Base-by-base conservation (phyloP, 2,797 vertebrate genomes). In the Tokudaia muenninki region DNA sequence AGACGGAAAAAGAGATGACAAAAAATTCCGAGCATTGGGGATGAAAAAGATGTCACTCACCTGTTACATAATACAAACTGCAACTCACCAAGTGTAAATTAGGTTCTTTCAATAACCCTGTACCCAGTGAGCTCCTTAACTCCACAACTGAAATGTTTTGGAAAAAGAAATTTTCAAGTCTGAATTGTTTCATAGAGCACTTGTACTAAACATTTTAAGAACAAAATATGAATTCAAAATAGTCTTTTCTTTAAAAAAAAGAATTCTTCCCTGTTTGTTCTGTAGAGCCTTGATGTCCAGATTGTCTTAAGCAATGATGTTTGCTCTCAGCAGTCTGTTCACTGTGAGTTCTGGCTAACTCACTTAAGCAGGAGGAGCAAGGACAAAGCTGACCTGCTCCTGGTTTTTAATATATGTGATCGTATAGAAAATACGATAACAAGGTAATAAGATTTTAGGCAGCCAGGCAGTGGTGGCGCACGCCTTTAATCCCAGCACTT, bases 381-480 rank as follows among this genome's bases (percentile, higher is more conserved):
- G 86, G 89, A 57, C 89, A 92, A 92, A 37, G 21, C 84, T 91
- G 81, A 90, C 55, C 24, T 93, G 3, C 16, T 34, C 11, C 7
- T 63, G 50, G 59, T 55, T 94, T 95, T 94, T 97, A 92, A n/a
- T 65, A 61, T 29, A 86, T 5, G 34, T 74, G 5, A 22, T 82
- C 77, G 44, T 77, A 87, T 89, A 79, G 80, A 86, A 91, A 77
- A n/a, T n/a, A 13, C 47, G 57, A 61, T 29, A 75, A 37, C 65
- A 87, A n/a, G 34, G 34, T 14, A 72, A 37, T 24, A 52, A 37
- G 31, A 52, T 8, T 70, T 52, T 70, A 37, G 6, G 21, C 41
- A 41, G 41, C 41, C 41, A 41, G 41, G 41, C 41, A 41, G 41
- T 41, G 41, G 41, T 41, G 41, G 41, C 41, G 3, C 41, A 41